Base-by-base conservation (phyloP, 1,140 invertebrate species). In the Pogonomyrmex californicus region DNA sequence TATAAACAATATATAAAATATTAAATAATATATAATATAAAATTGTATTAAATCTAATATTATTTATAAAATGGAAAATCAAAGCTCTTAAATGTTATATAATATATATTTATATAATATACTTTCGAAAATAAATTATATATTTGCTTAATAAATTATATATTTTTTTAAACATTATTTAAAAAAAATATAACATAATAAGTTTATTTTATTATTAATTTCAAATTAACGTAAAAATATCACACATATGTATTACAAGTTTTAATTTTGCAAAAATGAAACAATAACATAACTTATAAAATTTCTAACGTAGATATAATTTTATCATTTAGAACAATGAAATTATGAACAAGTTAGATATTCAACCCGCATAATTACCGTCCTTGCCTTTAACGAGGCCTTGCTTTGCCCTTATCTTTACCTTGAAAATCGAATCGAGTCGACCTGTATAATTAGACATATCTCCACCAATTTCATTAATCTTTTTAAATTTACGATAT, bases 401-500 rank as follows among this genome's bases (percentile, higher is more conserved):
- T 68, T 68, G 23, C 47, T 68, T 68, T 7, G 62, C 30, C 36
- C 36, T 65, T 65, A n/a, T 1, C 36, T 38, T 44, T 36, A 17
- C 51, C 41, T 51, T 38, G 47, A 66, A 23, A 33, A 70, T 44
- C 23, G 36, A 56, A 68, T 23, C 68, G 23, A 70, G 56, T 68
- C 23, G 6, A 68, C 7, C 77, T 44, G 63, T 56, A 10, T n/a
- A 2, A 65, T 12, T 30, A 33, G n/a, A 38, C 41, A 38, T 63
- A 66, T 68, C 36, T 41, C 23, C 49, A 54, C 41, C 77, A 54
- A 51, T 51, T 68, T 54, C 23, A 81, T 49, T 68, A 81, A 81
- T 56, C 14, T 30, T 9, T 23, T 38, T 47, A 68, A 44, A 60
- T 44, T 9, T 36, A 62, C 54, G 41, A 58, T 73, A 49, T 73